A percentile compares a stretch with the other conserved stretches of the same genome.
Evolutionary conservation across 2,888 invertebrate species (phyloP).

Genomic region (Cheilosia vernalis): DNA sequence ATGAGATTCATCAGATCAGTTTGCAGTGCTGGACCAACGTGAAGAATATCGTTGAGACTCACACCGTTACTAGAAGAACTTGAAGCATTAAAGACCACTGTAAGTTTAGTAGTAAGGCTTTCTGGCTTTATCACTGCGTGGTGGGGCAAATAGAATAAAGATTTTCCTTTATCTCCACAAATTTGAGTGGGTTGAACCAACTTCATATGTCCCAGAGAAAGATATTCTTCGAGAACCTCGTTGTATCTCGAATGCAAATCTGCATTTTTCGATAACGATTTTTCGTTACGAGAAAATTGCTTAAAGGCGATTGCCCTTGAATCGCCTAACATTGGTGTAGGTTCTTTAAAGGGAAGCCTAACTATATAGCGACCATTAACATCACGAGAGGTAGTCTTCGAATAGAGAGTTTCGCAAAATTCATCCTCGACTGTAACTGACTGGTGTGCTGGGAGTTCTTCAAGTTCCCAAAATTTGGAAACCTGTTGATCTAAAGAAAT

Average conservation of each 20-base stretch:
- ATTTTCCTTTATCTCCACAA: neutral
- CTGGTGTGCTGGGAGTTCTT: too few species aligned
- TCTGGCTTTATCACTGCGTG: slow-evolving; percentile 1
- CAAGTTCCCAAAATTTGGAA: too few species aligned
- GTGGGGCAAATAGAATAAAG: neutral
- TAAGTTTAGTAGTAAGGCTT: slow-evolving; percentile 6
- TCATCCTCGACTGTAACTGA: too few species aligned
- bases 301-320: neutral
- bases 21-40: neutral
- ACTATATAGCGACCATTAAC: too few species aligned
- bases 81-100: slow-evolving; percentile 11
- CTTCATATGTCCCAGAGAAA: neutral
- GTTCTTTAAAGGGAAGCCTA: too few species aligned
- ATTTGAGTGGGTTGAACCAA: neutral
- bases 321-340: too few species aligned
- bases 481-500: too few species aligned
- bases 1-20: neutral
- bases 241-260: neutral
- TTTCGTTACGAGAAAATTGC: neutral
- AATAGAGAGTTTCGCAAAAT: too few species aligned
- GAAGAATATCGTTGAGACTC: neutral
- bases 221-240: neutral
- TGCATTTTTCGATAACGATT: neutral
- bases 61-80: neutral
- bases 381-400: too few species aligned